Conservation (phyloP, 2,113 vertebrate species). For the Seriola rivoliana region DNA sequence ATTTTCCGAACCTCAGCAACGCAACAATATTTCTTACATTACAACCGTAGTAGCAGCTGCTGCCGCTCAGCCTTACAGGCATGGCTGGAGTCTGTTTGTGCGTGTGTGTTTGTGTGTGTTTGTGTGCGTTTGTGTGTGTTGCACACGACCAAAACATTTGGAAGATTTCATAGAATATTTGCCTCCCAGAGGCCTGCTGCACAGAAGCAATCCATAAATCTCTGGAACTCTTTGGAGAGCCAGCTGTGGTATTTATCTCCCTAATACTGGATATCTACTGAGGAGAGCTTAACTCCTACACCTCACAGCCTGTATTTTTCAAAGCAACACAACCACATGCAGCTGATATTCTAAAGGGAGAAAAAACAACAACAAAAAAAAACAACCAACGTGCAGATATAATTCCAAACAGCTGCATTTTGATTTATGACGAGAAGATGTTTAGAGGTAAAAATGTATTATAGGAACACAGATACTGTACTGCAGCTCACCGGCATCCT, state of each 20-base stretch:
- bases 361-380: slow-evolving; percentile 28
- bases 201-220: slow-evolving; percentile 68
- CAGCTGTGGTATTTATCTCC: slow-evolving; percentile 71
- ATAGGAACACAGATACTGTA: background rate
- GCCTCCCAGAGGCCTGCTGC: slow-evolving; percentile 53
- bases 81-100: slow-evolving; percentile 28
- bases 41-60: slow-evolving; percentile 57
- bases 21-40: slow-evolving; percentile 51
- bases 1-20: slow-evolving; percentile 42
- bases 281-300: slow-evolving; percentile 56
- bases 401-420: slow-evolving; percentile 30
- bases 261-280: slow-evolving; percentile 55
- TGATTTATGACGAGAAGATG: slow-evolving; percentile 29
- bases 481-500: background rate
- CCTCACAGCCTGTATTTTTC: slow-evolving; percentile 46
- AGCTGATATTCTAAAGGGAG: slow-evolving; percentile 17
- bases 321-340: slow-evolving; percentile 41
- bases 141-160: slow-evolving; percentile 44
- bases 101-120: slow-evolving; percentile 32
- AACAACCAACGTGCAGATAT: slow-evolving; percentile 23
- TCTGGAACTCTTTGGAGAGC: slow-evolving; percentile 57
- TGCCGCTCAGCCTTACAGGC: slow-evolving; percentile 48
- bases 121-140: slow-evolving; percentile 6
- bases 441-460: background rate
- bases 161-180: slow-evolving; percentile 57